Base-by-base conservation (phyloP, 2,113 vertebrate genomes). In the Cebus imitator region DNA sequence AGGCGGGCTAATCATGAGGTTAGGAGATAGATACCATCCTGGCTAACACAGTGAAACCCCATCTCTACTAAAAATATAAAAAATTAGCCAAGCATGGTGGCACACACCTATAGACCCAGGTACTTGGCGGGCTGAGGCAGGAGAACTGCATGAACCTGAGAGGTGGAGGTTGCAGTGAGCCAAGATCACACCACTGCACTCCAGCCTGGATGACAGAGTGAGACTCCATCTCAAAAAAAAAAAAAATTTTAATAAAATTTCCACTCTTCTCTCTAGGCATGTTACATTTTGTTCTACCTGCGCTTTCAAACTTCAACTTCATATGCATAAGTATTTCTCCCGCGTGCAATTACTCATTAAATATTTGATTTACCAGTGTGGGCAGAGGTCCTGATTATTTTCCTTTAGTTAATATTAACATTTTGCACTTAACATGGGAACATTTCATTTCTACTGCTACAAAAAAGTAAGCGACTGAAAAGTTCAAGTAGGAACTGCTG, bases 401-500 rank as follows among this genome's bases (percentile, higher is more conserved):
- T 81, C 55, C 68, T 75, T 87, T 40, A 72, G 55, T 94, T 94
- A 92, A 94, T 55, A 72, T 93, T 66, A 90, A 83, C 27, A 87
- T 84, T 68, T 92, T 75, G 6, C 61, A 37, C 79, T 92, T 79
- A 80, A 66, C 3, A 80, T 18, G 43, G 96, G 66, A 76, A 82
- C 95, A 87, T 16, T 30, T 91, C 61, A 50, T 5, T 73, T 90
- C 81, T 75, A n/a, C 23, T 4, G 8, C 35, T 88, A 68, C 12
- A 85, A 90, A 87, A 43, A 80, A 50, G 79, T 18, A 52, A 96
- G 75, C 37, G 18, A 52, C 5, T 64, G 30, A 83, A 52, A 80
- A 30, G 25, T 68, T 88, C 48, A 81, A 55, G 45, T 2, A 61
- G n/a, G 17, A 83, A 78, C 27, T 68, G 48, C 52, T 79, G 55